Evolutionary conservation across 2,797 vertebrate species (phyloP).

Genomic region (Coracias cyanogaster): DNA sequence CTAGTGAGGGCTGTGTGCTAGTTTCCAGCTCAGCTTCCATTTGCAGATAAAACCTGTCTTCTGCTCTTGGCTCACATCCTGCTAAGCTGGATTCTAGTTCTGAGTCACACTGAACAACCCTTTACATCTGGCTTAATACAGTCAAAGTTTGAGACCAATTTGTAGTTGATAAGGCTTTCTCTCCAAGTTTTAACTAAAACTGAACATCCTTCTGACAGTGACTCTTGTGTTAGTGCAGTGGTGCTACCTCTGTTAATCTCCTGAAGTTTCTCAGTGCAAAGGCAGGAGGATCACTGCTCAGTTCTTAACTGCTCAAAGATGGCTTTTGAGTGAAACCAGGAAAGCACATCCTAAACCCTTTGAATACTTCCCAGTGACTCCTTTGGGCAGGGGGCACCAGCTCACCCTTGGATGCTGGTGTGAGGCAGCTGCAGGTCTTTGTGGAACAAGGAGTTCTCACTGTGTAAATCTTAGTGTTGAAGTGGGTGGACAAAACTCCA

Average conservation of each 20-base stretch:
- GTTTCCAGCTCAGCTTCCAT: not conserved
- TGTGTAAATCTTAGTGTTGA: not conserved
- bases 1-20: not conserved
- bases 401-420: not conserved
- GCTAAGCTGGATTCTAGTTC: not conserved
- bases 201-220: not conserved
- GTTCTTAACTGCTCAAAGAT: not conserved
- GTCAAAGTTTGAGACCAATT: not conserved
- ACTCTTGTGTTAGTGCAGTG: not conserved
- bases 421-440: not conserved
- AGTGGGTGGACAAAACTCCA: not conserved
- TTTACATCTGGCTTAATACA: not conserved
- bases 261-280: not conserved
- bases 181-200: not conserved
- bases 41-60: not conserved
- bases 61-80: not conserved
- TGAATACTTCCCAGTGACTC: not conserved
- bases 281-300: not conserved
- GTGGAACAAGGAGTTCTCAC: not conserved
- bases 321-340: not conserved
- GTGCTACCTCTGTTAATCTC: not conserved
- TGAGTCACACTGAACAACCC: not conserved
- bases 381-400: not conserved
- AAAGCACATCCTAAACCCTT: not conserved
- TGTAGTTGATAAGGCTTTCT: not conserved